Conservation (phyloP, 1,140 invertebrate genomes). For the Daktulosphaira vitifoliae region DNA sequence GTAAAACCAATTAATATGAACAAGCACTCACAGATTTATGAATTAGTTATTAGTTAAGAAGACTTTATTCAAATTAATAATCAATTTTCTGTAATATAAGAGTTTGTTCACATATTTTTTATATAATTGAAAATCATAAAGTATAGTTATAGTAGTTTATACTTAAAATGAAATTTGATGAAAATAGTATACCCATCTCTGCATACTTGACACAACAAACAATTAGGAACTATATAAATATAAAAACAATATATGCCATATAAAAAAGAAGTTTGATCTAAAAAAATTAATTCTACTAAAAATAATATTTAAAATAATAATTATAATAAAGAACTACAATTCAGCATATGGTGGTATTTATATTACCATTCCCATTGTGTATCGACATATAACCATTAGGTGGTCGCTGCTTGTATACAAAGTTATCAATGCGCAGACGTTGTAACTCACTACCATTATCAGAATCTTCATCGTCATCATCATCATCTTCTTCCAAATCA, state of each 20-base stretch:
- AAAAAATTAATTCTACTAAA: conserved; percentile 30
- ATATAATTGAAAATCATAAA: no score
- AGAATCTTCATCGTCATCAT: conserved; percentile 24
- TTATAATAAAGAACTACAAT: conserved; percentile 20
- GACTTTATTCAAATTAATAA: no score
- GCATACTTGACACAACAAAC: conserved; percentile 31
- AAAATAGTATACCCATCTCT: conserved; percentile 25
- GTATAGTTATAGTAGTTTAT: no score
- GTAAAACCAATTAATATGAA: no score
- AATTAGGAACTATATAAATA: conserved; percentile 33
- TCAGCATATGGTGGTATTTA: conserved; percentile 32
- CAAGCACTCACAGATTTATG: no score
- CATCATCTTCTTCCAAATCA: conserved; percentile 30
- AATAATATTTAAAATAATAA: conserved; percentile 19
- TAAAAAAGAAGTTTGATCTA: conserved; percentile 32
- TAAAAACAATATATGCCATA: conserved; percentile 32
- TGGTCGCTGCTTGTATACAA: conserved; percentile 11
- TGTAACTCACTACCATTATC: conserved; percentile 17
- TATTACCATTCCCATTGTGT: conserved; percentile 29
- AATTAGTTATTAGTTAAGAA: no score
- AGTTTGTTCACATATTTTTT: no score
- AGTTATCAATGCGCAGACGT: conserved; percentile 13
- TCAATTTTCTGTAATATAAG: no score
- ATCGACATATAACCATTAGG: conserved; percentile 31
- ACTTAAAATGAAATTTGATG: conserved; percentile 5